Base-by-base conservation (phyloP, 1,140 invertebrate genomes). In the Vanessa atalanta region DNA sequence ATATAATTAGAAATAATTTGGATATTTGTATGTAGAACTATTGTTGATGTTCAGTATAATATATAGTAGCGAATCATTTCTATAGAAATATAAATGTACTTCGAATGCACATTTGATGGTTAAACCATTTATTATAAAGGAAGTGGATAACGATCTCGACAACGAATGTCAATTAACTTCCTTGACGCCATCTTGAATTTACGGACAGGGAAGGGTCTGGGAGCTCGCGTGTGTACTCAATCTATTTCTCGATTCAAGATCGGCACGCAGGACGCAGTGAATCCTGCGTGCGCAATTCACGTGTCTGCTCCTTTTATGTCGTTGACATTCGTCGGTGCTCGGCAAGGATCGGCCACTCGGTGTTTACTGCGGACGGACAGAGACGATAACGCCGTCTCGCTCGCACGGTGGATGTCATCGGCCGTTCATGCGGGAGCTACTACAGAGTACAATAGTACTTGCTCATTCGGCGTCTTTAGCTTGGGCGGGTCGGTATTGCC, bases 401-500 rank as follows among this genome's bases (percentile, higher is more conserved):
- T 83, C 78, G 43, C 55, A 57, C 60, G 37, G 66, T 77, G 80
- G 83, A 79, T 86, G 89, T 91, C 89, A 88, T 89, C 84, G 88
- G 79, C 90, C 90, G 87, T 88, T 86, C 81, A 85, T 88, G 83
- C 82, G 77, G 83, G 79, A 75, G 79, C 78, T 82, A 82, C 75
- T 78, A 80, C 65, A 68, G 73, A 79, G 76, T 76, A 76, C 57
- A 64, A 66, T 77, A 77, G 61, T 80, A 83, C 75, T 83, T 82
- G 83, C 79, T 89, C 89, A 92, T 80, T 88, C 87, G 85, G 86
- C 86, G 86, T 89, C 79, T 81, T 64, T 83, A 70, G 51, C 69
- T 86, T 79, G 84, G 90, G 80, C 90, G 90, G 79, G 86, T 81
- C 85, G 88, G 89, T 92, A 80, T 81, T 69, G 82, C 90, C 88